A percentile compares a stretch with the other conserved stretches of the same genome.
Evolutionary conservation across 2,888 invertebrate genomes (phyloP).

Genomic region (Molanna angustata): DNA sequence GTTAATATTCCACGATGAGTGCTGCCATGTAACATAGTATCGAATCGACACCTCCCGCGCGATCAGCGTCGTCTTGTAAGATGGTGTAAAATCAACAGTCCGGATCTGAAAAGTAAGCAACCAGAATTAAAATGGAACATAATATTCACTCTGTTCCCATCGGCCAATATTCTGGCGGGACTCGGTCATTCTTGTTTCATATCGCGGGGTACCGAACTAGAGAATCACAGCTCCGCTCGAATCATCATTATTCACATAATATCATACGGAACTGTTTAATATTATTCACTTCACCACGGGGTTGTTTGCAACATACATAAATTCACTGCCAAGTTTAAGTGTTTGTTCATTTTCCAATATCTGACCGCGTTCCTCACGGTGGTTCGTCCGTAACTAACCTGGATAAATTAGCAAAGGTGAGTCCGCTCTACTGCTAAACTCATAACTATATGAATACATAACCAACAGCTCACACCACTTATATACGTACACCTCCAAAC

Average conservation of each 20-base stretch:
- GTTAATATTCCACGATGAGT: too few relatives aligned
- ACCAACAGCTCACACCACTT: too few relatives aligned
- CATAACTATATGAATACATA: too few relatives aligned
- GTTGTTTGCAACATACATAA: neutral
- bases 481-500: too few relatives aligned
- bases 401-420: too few relatives aligned
- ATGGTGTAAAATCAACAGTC: slow-evolving; percentile 2
- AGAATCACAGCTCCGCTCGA: neutral
- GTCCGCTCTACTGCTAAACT: too few relatives aligned
- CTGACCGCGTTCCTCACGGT: too few relatives aligned
- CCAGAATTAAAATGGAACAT: slow-evolving; percentile 32
- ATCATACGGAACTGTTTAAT: too few relatives aligned
- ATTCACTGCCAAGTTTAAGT: slow-evolving; percentile 26
- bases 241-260: neutral
- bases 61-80: too few relatives aligned
- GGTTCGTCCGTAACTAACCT: too few relatives aligned
- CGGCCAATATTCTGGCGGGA: slow-evolving; percentile 22
- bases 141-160: slow-evolving; percentile 15
- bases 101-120: slow-evolving; percentile 29
- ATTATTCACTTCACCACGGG: neutral
- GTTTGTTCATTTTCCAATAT: neutral
- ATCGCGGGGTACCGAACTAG: neutral
- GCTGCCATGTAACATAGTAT: slow-evolving; percentile 1
- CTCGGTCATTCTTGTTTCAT: slow-evolving; percentile 22
- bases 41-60: slow-evolving; percentile 5